Percentiles rank a stretch among this genome's conserved stretches.
Evolutionary conservation across 2,113 vertebrate genomes (phyloP).

Genomic region (Pseudorectes ferrugineus): DNA sequence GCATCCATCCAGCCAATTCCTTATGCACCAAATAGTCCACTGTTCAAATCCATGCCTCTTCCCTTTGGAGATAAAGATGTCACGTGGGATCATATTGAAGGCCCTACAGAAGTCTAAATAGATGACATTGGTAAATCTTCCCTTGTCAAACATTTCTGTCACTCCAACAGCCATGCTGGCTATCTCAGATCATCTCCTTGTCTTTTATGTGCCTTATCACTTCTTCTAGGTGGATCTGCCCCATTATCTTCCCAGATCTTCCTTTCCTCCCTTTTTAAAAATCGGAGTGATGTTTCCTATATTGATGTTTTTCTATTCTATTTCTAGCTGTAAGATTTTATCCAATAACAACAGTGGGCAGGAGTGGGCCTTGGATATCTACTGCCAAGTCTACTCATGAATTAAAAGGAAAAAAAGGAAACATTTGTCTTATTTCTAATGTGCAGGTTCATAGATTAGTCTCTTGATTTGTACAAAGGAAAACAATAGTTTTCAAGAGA

Average conservation of each 20-base stretch:
- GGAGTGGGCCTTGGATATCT: background rate
- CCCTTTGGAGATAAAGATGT: background rate
- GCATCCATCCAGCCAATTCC: rapidly evolving
- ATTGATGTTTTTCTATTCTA: background rate
- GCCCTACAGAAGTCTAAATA: background rate
- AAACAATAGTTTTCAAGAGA: background rate
- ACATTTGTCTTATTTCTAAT: background rate
- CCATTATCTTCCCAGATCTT: background rate
- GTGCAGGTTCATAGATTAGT: background rate
- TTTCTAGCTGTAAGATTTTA: background rate
- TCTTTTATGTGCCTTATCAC: background rate
- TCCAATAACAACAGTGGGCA: background rate
- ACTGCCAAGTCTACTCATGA: background rate
- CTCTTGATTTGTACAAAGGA: background rate
- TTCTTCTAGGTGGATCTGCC: background rate
- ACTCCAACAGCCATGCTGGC: rapidly evolving
- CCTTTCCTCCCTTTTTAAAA: background rate
- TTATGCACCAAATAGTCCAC: background rate
- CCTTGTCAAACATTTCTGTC: background rate
- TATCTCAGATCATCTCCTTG: background rate
- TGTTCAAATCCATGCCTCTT: background rate
- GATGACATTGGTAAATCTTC: background rate
- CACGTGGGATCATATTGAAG: too few relatives aligned
- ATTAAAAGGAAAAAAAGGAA: background rate
- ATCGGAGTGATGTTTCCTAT: background rate